Conservation (phyloP, 2,113 vertebrate species). For the Falcunculus frontatus region DNA sequence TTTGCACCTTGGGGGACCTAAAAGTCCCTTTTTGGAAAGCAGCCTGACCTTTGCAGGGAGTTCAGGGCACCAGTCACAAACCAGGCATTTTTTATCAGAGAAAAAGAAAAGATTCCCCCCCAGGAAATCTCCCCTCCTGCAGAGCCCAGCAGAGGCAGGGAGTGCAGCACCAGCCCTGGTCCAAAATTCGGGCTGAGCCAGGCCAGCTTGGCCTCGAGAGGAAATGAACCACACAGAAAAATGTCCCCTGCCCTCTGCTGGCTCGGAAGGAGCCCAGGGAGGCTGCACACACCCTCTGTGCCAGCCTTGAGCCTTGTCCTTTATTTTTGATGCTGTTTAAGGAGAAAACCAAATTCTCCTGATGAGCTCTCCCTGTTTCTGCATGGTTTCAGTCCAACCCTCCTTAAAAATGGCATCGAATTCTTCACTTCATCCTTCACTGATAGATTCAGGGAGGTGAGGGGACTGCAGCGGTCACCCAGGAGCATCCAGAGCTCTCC, state of each 20-base stretch:
- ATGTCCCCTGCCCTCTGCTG: background rate
- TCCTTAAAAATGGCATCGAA: background rate
- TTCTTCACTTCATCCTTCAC: background rate
- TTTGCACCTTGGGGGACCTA: background rate
- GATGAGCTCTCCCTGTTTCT: background rate
- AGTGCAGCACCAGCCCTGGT: background rate
- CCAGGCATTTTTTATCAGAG: background rate
- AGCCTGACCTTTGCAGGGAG: background rate
- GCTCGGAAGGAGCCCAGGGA: background rate
- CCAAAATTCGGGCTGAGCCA: background rate
- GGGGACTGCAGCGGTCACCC: no score
- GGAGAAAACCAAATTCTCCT: background rate
- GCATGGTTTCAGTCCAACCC: no score
- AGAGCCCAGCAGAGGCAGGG: background rate
- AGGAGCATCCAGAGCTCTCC: background rate
- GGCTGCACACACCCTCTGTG: background rate
- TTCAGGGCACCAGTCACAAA: background rate
- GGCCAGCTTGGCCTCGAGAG: background rate
- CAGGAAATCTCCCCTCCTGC: background rate
- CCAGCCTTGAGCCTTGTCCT: background rate
- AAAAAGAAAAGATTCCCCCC: background rate
- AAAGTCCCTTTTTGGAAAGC: background rate
- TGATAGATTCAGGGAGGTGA: background rate
- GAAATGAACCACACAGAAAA: accelerated
- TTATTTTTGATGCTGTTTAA: background rate